Base-by-base conservation (phyloP, 1,140 invertebrate species). In the Propsilocerus akamusi region DNA sequence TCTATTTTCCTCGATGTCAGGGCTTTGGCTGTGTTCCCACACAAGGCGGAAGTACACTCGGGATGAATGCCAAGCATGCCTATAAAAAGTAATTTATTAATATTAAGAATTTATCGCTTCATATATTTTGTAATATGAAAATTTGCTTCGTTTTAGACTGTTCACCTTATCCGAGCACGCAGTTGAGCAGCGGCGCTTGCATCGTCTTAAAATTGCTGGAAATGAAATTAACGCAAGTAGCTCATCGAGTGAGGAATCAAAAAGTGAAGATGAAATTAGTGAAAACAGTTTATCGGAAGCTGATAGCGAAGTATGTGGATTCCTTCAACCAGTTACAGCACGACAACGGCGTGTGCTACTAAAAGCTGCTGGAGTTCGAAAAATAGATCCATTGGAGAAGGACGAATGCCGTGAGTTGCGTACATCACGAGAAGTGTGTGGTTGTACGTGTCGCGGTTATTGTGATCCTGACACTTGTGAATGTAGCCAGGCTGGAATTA, bases 21-120 rank as follows among this genome's bases (percentile, higher is more conserved):
- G 94, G 94, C n/a, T 97, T 97, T 67, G 89, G 89, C 12, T 97
- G 93, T 73, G 90, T 98, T 48, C 94, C 94, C 49, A 95, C 91
- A 48, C 87, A 92, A 72, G 94, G 93, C 28, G 93, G 93, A 24
- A 94, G 90, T 28, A 97, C 93, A 8, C 71, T 97, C 49, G 94
- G 93, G n/a, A 97, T 97, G 94, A 82, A 81, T 48, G 77, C 81
- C 51, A 75, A 79, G 51, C 94, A 97, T 61, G 77, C 77, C 6
- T 79, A 86, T 59, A 73, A 77, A 34, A 76, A 83, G 58, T 76
- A 80, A 49, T 86, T 85, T 62, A 76, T 46, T 3, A 20, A 23
- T 46, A 22, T 46, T n/a, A 24, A 25, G 7, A 46, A 25, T 37
- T 11, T 37, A 2, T 37, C 20, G 2, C n/a, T n/a, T n/a, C 2